phyloP scores from a whole-genome alignment of 2,888 invertebrate genomes.

The Brachynemurus nebulosus region DNA sequence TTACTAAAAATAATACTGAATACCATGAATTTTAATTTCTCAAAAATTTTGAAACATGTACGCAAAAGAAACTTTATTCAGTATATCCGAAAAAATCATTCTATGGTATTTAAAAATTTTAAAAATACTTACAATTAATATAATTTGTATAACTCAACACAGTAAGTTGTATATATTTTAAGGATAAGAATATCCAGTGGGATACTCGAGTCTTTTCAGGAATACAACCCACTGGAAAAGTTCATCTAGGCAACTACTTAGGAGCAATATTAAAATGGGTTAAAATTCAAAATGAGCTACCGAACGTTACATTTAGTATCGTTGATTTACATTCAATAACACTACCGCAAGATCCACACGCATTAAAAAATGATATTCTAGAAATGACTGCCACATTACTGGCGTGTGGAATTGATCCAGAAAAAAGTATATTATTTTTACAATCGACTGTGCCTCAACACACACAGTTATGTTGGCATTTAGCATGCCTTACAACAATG shows the following conservation, averaged over 20 bases:
- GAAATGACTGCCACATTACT: constrained; percentile 71
- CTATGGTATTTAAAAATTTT: too few relatives aligned
- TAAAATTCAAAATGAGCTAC: constrained; percentile 56
- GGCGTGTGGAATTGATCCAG: constrained; percentile 81
- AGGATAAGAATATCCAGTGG: too few relatives aligned
- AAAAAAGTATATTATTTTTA: constrained; percentile 67
- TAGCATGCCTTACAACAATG: constrained; percentile 70
- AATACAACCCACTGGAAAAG: constrained; percentile 87
- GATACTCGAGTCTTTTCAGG: constrained; percentile 71
- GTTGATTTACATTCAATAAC: constrained; percentile 92
- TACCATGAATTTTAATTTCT: too few relatives aligned
- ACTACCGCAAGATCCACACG: constrained; percentile 52
- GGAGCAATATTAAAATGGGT: constrained; percentile 85
- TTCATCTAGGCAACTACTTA: constrained; percentile 95
- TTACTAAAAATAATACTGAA: too few relatives aligned
- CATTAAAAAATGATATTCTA: constrained; percentile 50
- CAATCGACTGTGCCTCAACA: constrained; percentile 81
- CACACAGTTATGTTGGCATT: constrained; percentile 76
- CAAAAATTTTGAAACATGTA: too few relatives aligned
- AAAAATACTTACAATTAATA: too few relatives aligned
- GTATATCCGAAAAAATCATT: too few relatives aligned
- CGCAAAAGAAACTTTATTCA: too few relatives aligned
- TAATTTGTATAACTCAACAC: too few relatives aligned
- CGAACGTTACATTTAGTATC: constrained; percentile 64
- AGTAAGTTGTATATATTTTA: too few relatives aligned